Percentiles rank a stretch among this genome's conserved stretches.
These are phyloP conservation scores for Paguma larvata DNA, from an alignment of 2,797 vertebrate species.

Conservation along the genomic window DNA sequence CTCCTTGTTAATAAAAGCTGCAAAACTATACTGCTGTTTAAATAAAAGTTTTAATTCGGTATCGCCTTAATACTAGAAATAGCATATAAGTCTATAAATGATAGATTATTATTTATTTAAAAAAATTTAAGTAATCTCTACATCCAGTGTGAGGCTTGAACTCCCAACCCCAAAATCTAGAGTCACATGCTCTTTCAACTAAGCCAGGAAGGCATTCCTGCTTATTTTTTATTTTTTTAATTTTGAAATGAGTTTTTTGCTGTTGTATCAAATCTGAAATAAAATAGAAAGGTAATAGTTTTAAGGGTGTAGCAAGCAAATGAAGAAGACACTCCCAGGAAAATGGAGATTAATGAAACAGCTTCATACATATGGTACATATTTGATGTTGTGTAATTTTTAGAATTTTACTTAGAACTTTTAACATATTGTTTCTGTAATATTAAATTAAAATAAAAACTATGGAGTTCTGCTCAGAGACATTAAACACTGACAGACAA, in stretches of 20 bases:
- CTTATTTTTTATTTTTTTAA: background rate
- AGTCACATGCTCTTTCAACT: background rate
- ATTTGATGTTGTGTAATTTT: background rate
- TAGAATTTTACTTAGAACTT: background rate
- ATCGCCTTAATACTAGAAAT: background rate
- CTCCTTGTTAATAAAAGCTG: background rate
- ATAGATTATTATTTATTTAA: background rate
- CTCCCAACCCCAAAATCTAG: background rate
- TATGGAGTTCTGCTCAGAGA: background rate
- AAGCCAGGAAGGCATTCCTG: background rate
- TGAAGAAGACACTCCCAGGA: background rate
- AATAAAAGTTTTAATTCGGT: background rate
- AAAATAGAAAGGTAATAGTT: background rate
- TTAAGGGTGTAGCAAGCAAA: background rate
- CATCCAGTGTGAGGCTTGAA: background rate
- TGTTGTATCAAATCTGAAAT: background rate
- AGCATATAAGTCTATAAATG: background rate
- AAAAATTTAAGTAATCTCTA: background rate
- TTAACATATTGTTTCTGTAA: background rate
- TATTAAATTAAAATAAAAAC: background rate
- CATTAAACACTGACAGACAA: background rate
- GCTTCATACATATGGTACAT: background rate
- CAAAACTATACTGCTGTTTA: background rate
- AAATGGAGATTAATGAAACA: background rate
- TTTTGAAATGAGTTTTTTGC: background rate